Percentiles rank a stretch among this genome's conserved stretches.
phyloP scores from a whole-genome alignment of 2,113 vertebrate genomes.

The Odontophorus gujanensis region DNA sequence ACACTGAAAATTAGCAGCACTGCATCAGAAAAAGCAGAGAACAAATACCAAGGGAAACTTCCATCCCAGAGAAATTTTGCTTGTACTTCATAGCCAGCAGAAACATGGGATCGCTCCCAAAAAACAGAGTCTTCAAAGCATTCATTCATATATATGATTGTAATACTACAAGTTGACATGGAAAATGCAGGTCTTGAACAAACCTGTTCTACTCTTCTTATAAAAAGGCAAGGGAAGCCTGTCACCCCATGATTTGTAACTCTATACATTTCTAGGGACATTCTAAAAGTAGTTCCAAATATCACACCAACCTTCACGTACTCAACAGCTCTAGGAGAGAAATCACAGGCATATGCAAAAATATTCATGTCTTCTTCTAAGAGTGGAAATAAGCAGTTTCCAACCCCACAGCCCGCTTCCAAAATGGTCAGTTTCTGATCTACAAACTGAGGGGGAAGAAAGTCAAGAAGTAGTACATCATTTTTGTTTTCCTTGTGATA shows the following conservation, averaged over 20 bases:
- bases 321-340: slow-evolving; percentile 93
- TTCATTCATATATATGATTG: background rate
- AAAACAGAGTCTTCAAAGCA: background rate
- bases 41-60: background rate
- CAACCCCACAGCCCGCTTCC: slow-evolving; percentile 97
- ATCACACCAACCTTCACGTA: slow-evolving; percentile 89
- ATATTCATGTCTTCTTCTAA: slow-evolving; percentile 89
- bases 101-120: background rate
- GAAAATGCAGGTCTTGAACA: background rate
- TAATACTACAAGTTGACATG: background rate
- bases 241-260: background rate
- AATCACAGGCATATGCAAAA: slow-evolving; percentile 96
- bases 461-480: background rate
- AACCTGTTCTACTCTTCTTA: background rate
- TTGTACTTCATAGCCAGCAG: background rate
- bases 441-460: slow-evolving; percentile 79
- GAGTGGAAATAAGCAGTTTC: slow-evolving; percentile 96
- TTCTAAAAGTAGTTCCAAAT: background rate
- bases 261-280: background rate
- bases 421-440: slow-evolving; percentile 88
- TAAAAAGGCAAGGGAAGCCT: background rate
- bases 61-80: background rate
- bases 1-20: background rate
- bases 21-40: background rate
- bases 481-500: background rate